Evolutionary conservation across 1,140 invertebrate species (phyloP), one percentile per base, ranked within the genome.

Genomic region (Cydia strobilella): DNA sequence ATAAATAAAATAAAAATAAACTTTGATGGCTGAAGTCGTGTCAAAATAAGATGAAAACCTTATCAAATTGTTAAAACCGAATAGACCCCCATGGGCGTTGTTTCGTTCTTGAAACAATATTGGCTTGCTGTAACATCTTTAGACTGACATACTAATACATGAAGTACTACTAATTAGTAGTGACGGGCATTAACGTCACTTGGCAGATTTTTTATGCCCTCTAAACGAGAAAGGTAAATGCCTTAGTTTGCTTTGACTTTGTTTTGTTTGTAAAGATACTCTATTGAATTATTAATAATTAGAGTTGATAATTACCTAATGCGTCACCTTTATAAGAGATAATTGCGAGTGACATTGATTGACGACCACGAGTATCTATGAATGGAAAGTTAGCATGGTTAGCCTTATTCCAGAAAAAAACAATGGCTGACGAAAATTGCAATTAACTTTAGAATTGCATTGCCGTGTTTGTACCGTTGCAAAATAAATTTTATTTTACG

Each of bases 361-460:
- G 18, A 59, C 20, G 54, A 23, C 54, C 18, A 51, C 15, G n/a
- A 51, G 23, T 18, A 23, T 59, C 10, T 59, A 59, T 59, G 42
- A 3, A 59, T 59, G 42, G 10, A 12, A 23, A 59, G 54, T 10
- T 9, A 12, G 54, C 15, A 20, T 23, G n/a, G 48, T 18, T 51
- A 51, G 6, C 15, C 48, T n/a, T 51, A 51, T 51, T 18, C 48
- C 15, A 66, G 13, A 35, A 66, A 66, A 66, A 66, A 66, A 31
- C 27, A 66, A 66, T 66, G 27, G 7, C 63, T 66, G 23, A 15
- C 15, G 12, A 66, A 35, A 27, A 9, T 66, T 25, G 12, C 13
- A 15, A 35, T 66, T 72, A 35, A 35, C 35, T 72, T 72, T 42
- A 18, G 27, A 15, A 18, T 27, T 66, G 27, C 12, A 27, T n/a